phyloP scores from a whole-genome alignment of 1,140 invertebrate species.

The Cheumatopsyche charites region DNA sequence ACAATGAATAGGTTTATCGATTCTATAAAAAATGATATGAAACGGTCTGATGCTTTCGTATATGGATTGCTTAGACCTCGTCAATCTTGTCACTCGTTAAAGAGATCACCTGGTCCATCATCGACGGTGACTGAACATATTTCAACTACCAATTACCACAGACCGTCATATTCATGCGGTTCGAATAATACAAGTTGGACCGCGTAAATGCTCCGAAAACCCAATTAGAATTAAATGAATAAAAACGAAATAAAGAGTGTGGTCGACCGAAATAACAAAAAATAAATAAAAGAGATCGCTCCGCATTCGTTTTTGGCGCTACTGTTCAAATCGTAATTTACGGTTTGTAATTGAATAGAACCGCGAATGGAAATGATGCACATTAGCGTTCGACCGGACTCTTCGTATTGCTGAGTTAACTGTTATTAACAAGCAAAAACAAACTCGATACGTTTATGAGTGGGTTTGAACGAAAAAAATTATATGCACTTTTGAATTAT shows the following conservation, averaged over 20 bases:
- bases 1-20: too few species aligned
- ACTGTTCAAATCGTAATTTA: slow-evolving; percentile 11
- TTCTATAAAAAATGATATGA: too few species aligned
- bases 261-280: background rate
- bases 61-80: slow-evolving; percentile 14
- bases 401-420: slow-evolving; percentile 12
- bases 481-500: too few species aligned
- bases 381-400: background rate
- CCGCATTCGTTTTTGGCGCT: slow-evolving; percentile 15
- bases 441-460: slow-evolving; percentile 4
- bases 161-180: slow-evolving; percentile 25
- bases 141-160: slow-evolving; percentile 43
- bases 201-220: slow-evolving; percentile 33
- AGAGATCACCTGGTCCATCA: slow-evolving; percentile 46
- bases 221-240: slow-evolving; percentile 32
- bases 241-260: slow-evolving; percentile 21
- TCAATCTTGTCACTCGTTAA: slow-evolving; percentile 47
- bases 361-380: slow-evolving; percentile 9
- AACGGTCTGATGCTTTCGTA: background rate
- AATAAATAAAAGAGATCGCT: slow-evolving; percentile 5
- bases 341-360: slow-evolving; percentile 20
- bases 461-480: too few species aligned
- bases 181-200: slow-evolving; percentile 35
- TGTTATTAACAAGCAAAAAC: slow-evolving; percentile 23
- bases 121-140: slow-evolving; percentile 47